A percentile compares a stretch with the other conserved stretches of the same genome.
Conservation (phyloP, 2,888 invertebrate species). For the Margaritifera margaritifera region DNA sequence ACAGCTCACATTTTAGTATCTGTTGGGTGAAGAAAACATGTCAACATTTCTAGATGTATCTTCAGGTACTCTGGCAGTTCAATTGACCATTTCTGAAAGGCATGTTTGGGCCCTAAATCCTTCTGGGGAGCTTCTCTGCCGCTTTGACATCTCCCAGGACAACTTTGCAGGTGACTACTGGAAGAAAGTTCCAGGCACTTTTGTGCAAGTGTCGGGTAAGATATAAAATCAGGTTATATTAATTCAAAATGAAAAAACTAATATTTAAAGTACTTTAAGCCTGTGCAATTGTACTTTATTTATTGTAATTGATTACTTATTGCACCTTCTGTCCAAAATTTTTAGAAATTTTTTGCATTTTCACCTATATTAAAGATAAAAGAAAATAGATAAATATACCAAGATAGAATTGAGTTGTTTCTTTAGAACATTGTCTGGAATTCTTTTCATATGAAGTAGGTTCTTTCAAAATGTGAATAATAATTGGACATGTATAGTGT, state of each 20-base stretch:
- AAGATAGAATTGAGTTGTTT: too few species aligned
- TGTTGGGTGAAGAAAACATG: neutral
- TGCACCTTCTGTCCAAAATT: neutral
- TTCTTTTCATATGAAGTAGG: too few species aligned
- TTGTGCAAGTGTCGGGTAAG: constrained; percentile 62
- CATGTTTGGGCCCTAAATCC: constrained; percentile 67
- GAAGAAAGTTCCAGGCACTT: constrained; percentile 68
- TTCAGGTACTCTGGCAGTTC: constrained; percentile 72
- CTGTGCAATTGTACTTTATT: too few species aligned
- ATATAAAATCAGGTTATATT: neutral
- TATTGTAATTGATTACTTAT: neutral
- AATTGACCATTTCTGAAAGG: constrained; percentile 69
- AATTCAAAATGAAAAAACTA: too few species aligned
- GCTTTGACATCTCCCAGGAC: constrained; percentile 61
- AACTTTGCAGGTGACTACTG: constrained; percentile 68
- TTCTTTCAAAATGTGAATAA: too few species aligned
- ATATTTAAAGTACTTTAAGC: too few species aligned
- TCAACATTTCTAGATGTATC: neutral
- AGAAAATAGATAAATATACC: too few species aligned
- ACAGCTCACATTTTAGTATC: neutral
- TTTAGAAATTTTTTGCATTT: too few species aligned
- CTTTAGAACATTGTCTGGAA: too few species aligned
- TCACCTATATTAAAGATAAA: too few species aligned
- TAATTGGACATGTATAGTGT: too few species aligned
- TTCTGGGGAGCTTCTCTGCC: constrained; percentile 61